A percentile compares a stretch with the other conserved stretches of the same genome.
Evolutionary conservation across 2,888 invertebrate species (phyloP).

Genomic region (Eledona agricola): DNA sequence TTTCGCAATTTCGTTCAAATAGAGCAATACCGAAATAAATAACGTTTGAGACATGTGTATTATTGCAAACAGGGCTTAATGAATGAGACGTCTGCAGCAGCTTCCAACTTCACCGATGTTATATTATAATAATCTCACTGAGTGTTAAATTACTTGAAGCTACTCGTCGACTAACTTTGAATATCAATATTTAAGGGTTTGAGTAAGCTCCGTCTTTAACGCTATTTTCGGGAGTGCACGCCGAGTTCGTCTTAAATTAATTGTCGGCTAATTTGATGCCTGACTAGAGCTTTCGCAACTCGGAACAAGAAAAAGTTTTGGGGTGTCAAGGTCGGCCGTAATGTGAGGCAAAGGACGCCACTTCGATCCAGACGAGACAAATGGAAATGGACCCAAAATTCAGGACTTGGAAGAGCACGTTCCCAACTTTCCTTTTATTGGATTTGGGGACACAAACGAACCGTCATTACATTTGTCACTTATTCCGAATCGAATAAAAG

Average conservation of each 20-base stretch:
- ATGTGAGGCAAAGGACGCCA: neutral
- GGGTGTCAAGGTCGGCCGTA: conserved; percentile 7
- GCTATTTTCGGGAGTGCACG: neutral
- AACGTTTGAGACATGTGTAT: conserved; percentile 9
- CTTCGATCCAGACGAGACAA: conserved; percentile 17
- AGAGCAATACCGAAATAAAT: conserved; percentile 20
- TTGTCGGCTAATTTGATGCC: too few species aligned
- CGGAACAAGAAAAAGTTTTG: neutral
- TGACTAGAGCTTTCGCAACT: neutral
- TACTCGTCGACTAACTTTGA: too few species aligned
- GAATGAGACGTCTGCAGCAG: neutral
- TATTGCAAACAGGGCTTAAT: conserved; percentile 1
- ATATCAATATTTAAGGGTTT: conserved; percentile 2
- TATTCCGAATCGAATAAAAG: conserved; percentile 6
- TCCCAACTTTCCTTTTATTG: conserved; percentile 19
- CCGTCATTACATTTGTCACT: conserved; percentile 28
- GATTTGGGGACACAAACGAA: conserved; percentile 26
- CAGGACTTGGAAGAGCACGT: conserved; percentile 17
- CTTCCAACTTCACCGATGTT: neutral
- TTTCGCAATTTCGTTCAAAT: conserved; percentile 18
- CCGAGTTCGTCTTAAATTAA: neutral
- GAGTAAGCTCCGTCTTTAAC: neutral
- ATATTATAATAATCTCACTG: too few species aligned
- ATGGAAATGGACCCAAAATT: conserved; percentile 26
- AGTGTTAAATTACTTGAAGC: conserved; percentile 1